Conservation (phyloP, 2,797 vertebrate species). For the Xyrichtys novacula region DNA sequence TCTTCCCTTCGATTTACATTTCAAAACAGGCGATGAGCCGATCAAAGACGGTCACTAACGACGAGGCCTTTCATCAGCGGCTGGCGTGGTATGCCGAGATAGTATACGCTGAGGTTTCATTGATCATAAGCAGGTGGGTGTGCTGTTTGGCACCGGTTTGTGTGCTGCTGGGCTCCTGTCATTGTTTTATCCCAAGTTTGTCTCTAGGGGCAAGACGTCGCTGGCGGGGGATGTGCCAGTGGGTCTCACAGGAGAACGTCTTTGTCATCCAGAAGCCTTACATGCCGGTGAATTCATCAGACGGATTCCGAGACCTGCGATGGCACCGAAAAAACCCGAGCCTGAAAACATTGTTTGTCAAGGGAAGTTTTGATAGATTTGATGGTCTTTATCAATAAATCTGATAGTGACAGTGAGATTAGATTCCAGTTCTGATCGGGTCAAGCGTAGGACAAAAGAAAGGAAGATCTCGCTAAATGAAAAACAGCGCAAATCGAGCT, state of each 20-base stretch:
- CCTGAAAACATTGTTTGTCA: conserved; percentile 24
- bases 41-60: conserved; percentile 85
- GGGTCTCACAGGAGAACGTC: conserved; percentile 76
- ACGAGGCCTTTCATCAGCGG: conserved; percentile 82
- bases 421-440: conserved; percentile 1
- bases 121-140: conserved; percentile 81
- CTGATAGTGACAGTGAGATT: not conserved
- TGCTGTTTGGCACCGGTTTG: conserved; percentile 67
- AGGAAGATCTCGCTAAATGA: not conserved
- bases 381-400: conserved; percentile 9
- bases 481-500: conserved; percentile 18
- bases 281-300: conserved; percentile 68
- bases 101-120: conserved; percentile 72
- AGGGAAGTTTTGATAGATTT: conserved; percentile 29
- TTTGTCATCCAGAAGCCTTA: conserved; percentile 74
- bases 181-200: conserved; percentile 80
- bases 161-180: conserved; percentile 73
- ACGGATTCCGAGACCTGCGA: conserved; percentile 43
- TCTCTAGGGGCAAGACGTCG: conserved; percentile 79
- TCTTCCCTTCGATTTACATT: conserved; percentile 84
- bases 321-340: conserved; percentile 33
- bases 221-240: conserved; percentile 75
- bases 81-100: conserved; percentile 69
- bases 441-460: conserved; percentile 1
- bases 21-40: conserved; percentile 85